Evolutionary conservation across 2,797 vertebrate genomes (phyloP), one percentile per base, ranked within the genome.

Genomic region (Tauraco hartlaubi): DNA sequence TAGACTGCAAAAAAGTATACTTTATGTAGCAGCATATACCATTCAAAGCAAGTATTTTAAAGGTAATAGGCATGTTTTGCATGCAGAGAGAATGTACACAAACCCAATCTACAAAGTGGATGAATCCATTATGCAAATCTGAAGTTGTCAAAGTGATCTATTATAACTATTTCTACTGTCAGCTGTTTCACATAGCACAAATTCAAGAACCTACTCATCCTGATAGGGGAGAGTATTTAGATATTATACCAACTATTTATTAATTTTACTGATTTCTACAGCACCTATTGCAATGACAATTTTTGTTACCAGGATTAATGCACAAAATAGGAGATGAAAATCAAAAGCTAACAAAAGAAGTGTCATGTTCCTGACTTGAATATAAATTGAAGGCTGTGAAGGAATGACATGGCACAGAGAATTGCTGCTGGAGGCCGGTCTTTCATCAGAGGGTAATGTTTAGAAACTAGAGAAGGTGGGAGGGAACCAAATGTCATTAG

Each of bases 141-240:
- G 5, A 95, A 95, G 64, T 96, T 96, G 95, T 95, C 96, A 92
- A 64, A 94, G 79, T 96, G 92, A 96, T 96, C 89, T 92, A 91
- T 96, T 96, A 54, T 55, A 92, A 95, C 85, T 88, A 37, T 95
- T 96, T 92, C 85, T 88, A 66, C 79, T 88, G 84, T 96, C 94
- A 96, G 61, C 92, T 96, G 94, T 95, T 96, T 69, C 31, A 73
- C 67, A 81, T 22, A 93, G 33, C 79, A 88, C 35, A 88, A 91
- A 92, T 88, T 94, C 85, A 76, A 69, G 37, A 90, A 68, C 0
- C 1, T 76, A 78, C 87, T 84, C 43, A 66, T 85, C 51, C 81
- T 85, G 62, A 92, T 86, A 79, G 17, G 43, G 17, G 55, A 78
- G 43, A 93, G 26, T 91, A 73, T 80, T 85, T 92, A 81, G 79